Conservation (phyloP, 2,797 vertebrate genomes). For the Tapirus indicus region DNA sequence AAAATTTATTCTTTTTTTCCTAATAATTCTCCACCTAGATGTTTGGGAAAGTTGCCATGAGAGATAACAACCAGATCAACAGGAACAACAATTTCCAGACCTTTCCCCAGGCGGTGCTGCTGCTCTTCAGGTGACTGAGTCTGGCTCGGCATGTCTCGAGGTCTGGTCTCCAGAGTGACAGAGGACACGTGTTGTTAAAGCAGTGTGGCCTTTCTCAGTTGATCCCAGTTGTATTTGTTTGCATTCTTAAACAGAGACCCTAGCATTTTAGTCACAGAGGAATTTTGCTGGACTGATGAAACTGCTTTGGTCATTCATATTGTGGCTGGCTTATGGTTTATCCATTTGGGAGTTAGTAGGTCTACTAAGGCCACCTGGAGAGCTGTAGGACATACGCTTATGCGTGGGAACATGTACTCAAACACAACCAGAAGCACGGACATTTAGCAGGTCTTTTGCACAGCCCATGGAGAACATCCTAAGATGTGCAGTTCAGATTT, state of each 20-base stretch:
- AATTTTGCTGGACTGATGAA: not conserved
- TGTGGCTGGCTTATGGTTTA: not conserved
- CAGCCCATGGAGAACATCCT: not conserved
- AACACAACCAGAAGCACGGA: not conserved
- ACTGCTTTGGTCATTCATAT: not conserved
- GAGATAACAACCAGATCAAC: slow-evolving; percentile 98
- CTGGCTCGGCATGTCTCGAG: not conserved
- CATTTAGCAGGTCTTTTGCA: not conserved
- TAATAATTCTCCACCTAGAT: slow-evolving; percentile 89
- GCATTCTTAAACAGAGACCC: not conserved
- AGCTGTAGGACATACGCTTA: not conserved
- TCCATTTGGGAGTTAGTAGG: not conserved
- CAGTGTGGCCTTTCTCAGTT: not conserved
- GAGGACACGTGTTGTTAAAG: not conserved
- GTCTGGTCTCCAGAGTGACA: not conserved
- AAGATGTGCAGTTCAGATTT: not conserved
- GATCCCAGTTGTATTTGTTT: not conserved
- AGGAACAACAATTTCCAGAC: slow-evolving; percentile 99
- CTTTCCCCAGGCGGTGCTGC: slow-evolving; percentile 97
- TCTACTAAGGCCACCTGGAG: not conserved
- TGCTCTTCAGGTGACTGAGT: slow-evolving; percentile 95
- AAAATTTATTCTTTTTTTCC: not conserved
- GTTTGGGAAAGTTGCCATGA: slow-evolving; percentile 99
- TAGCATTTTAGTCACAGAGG: not conserved
- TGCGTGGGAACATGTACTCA: accelerated